Base-by-base conservation (phyloP, 37 sponge, comb jelly and placozoan genomes). In the Theonella swinhoei region DNA sequence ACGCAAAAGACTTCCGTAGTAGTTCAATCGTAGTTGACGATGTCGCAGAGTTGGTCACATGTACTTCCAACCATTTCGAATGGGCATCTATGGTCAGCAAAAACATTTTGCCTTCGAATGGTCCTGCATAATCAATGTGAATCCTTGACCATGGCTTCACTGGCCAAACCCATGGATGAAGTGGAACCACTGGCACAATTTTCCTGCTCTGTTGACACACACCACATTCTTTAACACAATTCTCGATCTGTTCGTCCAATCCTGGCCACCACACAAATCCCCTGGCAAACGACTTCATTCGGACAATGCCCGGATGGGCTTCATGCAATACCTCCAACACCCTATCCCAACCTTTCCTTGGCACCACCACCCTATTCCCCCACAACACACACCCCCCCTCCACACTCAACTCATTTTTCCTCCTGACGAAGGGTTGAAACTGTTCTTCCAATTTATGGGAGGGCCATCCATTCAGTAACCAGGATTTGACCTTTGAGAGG, bases 151-250 rank as follows among this genome's bases (percentile, higher is more conserved):
- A 90, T 61, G 82, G 85, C 30, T 85, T 30, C 14, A 42, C 42
- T n/a, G 85, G 90, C 85, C 81, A 84, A 65, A 47, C 82, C 81
- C 85, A 84, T 1, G 81, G 76, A 59, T 85, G 82, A 23, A 84
- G 66, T 29, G 84, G 90, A 3, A 67, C 79, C 17, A 41, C 54
- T 7, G 77, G 39, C n/a, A 77, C 81, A 39, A 77, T 28, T 68
- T 20, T 35, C 39, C 64, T 0, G 7, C 39, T 26, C 28, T 64
- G 3, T 58, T 74, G 77, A 26, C 88, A 88, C 2, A 76, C 41
- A 23, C 33, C 32, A 43, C 81, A 88, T 5, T 28, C 20, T 47
- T 74, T 75, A 26, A 47, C 77, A n/a, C 36, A 20, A 1, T 60
- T 22, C 66, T 80, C 81, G 26, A 81, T 60, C 26, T 89, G 80